Percentiles rank a stretch among this genome's conserved stretches.
Evolutionary conservation across 2,888 invertebrate species (phyloP).

Genomic region (Synergus laeviventris): DNA sequence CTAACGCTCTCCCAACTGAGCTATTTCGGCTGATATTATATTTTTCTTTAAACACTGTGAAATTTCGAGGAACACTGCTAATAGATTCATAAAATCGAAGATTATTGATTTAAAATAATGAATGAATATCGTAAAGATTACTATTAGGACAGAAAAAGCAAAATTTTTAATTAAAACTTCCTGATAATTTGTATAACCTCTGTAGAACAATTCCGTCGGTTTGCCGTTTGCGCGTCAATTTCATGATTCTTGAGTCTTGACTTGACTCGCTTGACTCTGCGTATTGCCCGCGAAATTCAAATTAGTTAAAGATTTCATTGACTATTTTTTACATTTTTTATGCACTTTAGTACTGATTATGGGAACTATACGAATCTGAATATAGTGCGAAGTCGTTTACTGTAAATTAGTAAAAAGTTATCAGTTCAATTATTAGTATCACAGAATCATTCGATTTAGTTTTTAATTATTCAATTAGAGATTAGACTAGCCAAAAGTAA

Average conservation of each 20-base stretch:
- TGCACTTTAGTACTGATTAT: no score
- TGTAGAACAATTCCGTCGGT: neutral
- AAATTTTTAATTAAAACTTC: neutral
- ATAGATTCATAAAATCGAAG: neutral
- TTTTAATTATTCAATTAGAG: no score
- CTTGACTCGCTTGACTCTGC: neutral
- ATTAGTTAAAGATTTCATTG: neutral
- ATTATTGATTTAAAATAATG: neutral
- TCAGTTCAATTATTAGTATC: no score
- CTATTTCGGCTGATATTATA: slow-evolving; percentile 47
- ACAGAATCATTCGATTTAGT: no score
- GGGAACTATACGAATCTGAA: no score
- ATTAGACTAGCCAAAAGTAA: no score
- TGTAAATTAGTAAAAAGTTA: no score
- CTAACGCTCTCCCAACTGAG: slow-evolving; percentile 55
- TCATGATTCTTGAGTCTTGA: no score
- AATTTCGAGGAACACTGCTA: neutral
- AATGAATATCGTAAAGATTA: no score
- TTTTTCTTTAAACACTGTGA: neutral
- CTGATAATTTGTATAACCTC: neutral
- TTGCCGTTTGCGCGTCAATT: no score
- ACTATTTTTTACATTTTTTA: neutral
- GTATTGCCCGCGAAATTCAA: neutral
- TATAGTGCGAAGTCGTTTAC: no score
- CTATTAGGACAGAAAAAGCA: neutral